phyloP scores from a whole-genome alignment of 1,140 invertebrate genomes.

The Pogonognathellus flavescens region DNA sequence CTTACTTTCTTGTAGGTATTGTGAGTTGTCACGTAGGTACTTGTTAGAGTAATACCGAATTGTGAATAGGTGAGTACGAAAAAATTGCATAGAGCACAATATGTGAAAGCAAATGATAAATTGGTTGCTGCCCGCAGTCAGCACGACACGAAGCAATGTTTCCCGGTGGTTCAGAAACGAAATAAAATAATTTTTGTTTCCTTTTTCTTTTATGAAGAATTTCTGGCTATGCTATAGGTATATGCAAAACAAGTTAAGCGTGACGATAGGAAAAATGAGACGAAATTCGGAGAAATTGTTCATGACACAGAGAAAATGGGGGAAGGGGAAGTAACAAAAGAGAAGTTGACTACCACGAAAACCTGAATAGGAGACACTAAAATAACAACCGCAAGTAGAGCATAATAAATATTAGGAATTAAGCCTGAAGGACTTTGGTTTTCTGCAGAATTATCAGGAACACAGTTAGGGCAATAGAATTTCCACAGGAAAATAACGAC shows the following conservation, averaged over 20 bases:
- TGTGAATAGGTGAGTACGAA: too few species aligned
- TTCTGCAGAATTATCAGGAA: constrained; percentile 22
- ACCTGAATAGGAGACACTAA: neutral
- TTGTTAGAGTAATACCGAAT: too few species aligned
- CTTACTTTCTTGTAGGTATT: too few species aligned
- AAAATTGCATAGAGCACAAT: too few species aligned
- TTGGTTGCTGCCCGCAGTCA: neutral
- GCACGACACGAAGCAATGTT: neutral
- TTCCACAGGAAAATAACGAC: constrained; percentile 16
- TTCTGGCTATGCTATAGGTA: too few species aligned
- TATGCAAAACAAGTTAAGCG: too few species aligned
- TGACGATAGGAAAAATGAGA: too few species aligned
- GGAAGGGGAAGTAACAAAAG: neutral
- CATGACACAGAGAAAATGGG: neutral
- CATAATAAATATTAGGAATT: constrained; percentile 48
- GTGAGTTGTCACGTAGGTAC: too few species aligned
- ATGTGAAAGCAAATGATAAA: constrained; percentile 17
- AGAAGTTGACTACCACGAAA: neutral
- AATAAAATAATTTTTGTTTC: neutral
- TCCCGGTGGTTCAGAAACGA: neutral
- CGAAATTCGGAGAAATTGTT: neutral
- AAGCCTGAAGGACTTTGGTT: constrained; percentile 30
- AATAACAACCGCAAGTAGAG: neutral
- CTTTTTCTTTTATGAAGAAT: too few species aligned
- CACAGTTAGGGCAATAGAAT: neutral